Evolutionary conservation across 37 sponge, comb jelly and placozoan genomes (phyloP).

Genomic region (Petrosia ficiformis): DNA sequence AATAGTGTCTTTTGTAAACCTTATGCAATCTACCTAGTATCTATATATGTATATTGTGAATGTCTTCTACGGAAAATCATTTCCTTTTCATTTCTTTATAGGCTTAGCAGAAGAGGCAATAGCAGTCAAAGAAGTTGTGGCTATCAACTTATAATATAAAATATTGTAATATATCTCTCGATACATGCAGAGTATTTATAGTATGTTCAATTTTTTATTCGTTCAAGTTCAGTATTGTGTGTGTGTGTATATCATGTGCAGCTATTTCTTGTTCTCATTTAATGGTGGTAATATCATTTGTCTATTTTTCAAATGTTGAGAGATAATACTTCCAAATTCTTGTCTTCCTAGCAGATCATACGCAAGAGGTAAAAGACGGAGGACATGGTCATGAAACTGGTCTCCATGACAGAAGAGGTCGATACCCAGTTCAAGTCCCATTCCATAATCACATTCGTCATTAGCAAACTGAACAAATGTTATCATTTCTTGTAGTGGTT

Average conservation of each 20-base stretch:
- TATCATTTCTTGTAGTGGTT: conserved; percentile 76
- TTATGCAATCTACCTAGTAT: too few relatives aligned
- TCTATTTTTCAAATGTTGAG: conserved; percentile 53
- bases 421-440: conserved; percentile 92
- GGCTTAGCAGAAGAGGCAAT: conserved; percentile 13
- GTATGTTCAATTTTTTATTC: background rate
- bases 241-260: background rate
- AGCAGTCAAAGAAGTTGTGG: background rate
- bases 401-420: conserved; percentile 76
- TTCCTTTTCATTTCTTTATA: background rate
- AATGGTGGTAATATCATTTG: conserved; percentile 12
- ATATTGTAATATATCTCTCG: background rate
- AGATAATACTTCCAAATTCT: conserved; percentile 51
- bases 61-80: background rate
- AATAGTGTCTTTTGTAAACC: too few relatives aligned
- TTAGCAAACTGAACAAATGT: conserved; percentile 93
- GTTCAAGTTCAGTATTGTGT: background rate
- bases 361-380: conserved; percentile 60
- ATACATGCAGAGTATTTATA: too few relatives aligned
- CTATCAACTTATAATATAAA: background rate
- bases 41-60: too few relatives aligned
- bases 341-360: conserved; percentile 77
- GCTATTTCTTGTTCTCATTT: background rate
- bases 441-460: conserved; percentile 96
- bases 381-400: conserved; percentile 34